phyloP scores from a whole-genome alignment of 2,888 invertebrate genomes.

The Eupithecia dodoneata region DNA sequence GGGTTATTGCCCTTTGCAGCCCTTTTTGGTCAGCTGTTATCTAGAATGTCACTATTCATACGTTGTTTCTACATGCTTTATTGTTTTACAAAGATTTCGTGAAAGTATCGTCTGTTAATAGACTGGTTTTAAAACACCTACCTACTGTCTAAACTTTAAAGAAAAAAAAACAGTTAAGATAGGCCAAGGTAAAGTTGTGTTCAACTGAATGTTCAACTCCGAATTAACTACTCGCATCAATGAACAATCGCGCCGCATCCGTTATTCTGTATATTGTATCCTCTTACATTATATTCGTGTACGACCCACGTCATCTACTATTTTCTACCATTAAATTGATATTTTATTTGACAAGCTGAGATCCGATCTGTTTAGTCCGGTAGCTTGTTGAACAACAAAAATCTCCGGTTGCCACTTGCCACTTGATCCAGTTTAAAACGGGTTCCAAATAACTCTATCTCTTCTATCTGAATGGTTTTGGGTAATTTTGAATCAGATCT shows the following conservation, averaged over 20 bases:
- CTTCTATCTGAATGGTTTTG: constrained; percentile 37
- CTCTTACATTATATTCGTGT: constrained; percentile 4
- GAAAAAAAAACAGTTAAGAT: not conserved
- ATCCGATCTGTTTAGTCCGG: constrained; percentile 40
- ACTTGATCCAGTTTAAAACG: constrained; percentile 44
- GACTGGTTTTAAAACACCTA: not conserved
- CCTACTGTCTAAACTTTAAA: not conserved
- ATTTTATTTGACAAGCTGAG: constrained; percentile 42
- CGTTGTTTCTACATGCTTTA: not conserved
- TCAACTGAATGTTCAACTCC: not conserved
- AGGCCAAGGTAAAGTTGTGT: not conserved
- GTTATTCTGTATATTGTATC: constrained; percentile 39
- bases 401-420: constrained; percentile 32
- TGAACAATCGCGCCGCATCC: constrained; percentile 43
- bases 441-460: constrained; percentile 43
- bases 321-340: constrained; percentile 39
- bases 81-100: not conserved
- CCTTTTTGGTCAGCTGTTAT: not conserved
- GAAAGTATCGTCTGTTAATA: not conserved
- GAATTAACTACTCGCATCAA: constrained; percentile 20
- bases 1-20: constrained; percentile 13
- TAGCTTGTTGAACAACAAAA: constrained; percentile 45
- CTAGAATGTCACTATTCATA: not conserved
- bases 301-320: constrained; percentile 40
- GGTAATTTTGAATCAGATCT: constrained; percentile 34